A percentile compares a stretch with the other conserved stretches of the same genome.
phyloP scores from a whole-genome alignment of 2,113 vertebrate genomes.

The Potamarius usumacintae region DNA sequence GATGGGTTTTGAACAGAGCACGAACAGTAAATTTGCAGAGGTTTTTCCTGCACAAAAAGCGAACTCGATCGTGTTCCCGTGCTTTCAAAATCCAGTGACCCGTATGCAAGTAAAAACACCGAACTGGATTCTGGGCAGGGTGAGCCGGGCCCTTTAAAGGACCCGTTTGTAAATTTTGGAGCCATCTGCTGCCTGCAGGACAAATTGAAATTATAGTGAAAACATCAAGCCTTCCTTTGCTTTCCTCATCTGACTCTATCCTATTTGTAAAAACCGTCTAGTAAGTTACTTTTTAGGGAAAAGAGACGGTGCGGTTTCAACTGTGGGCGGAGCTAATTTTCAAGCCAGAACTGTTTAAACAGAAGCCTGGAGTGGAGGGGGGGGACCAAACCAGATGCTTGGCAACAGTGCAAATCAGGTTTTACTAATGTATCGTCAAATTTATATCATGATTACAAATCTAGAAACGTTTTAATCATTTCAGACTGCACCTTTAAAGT shows the following conservation, averaged over 20 bases:
- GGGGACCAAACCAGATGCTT: not conserved
- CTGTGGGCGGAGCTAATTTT: not conserved
- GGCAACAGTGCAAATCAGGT: not conserved
- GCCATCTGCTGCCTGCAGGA: slow-evolving; percentile 1
- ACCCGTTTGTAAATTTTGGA: not conserved
- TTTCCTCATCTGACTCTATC: too few relatives aligned
- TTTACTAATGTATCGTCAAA: not conserved
- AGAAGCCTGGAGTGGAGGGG: not conserved
- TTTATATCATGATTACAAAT: not conserved
- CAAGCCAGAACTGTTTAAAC: slow-evolving; percentile 6
- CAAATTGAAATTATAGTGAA: not conserved
- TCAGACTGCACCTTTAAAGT: not conserved
- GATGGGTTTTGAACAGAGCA: too few relatives aligned
- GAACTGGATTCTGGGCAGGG: too few relatives aligned
- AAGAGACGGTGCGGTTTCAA: not conserved
- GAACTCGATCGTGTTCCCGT: too few relatives aligned
- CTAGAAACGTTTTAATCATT: not conserved
- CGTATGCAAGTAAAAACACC: too few relatives aligned
- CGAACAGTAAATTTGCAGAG: too few relatives aligned
- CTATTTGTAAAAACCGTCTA: not conserved
- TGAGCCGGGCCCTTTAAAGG: not conserved
- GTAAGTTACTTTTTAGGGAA: not conserved
- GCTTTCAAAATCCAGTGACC: too few relatives aligned
- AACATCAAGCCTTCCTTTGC: not conserved
- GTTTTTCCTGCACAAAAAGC: too few relatives aligned